Evolutionary conservation across 2,888 invertebrate genomes (phyloP), one percentile per base, ranked within the genome.

Genomic region (Emmelina monodactyla): DNA sequence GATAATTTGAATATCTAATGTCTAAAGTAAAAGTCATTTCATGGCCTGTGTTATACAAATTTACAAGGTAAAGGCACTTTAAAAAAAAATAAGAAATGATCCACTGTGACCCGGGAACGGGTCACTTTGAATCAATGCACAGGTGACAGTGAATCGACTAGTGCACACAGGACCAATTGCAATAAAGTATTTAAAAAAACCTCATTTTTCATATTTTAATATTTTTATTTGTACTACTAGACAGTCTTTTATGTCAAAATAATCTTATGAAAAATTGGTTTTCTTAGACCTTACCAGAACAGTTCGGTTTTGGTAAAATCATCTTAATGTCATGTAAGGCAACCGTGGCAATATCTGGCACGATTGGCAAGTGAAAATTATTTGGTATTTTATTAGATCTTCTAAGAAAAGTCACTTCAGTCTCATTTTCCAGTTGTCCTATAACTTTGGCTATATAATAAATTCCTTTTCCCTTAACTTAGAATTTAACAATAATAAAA

Each of bases 321-420:
- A 41, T 38, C 32, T 41, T 41, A 33, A 41, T 39, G 37, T 44
- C 46, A 42, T 35, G 22, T 22, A 39, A 32, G 14, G 36, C 40
- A 36, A 46, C 45, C 35, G 37, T 38, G 31, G 42, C 47, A 31
- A 46, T 41, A 43, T 46, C 46, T 39, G 46, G 44, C 35, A 48
- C 40, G 14, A 42, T 44, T 44, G 46, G 42, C 40, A 40, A 32
- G 33, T 35, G 34, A 41, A 42, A 41, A 29, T 43, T 37, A 33
- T 38, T 37, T 33, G 38, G 35, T 37, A 36, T 38, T 40, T 43
- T 40, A 35, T 35, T 14, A 35, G 42, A 40, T 37, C 25, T 43
- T 37, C 41, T 39, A 38, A 47, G 43, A 37, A 39, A 25, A 25
- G n/a, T 39, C 5, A 43, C 39, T 38, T 37, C 19, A 33, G 35